Base-by-base conservation (phyloP, 2,888 invertebrate species). In the Beris chalybata region DNA sequence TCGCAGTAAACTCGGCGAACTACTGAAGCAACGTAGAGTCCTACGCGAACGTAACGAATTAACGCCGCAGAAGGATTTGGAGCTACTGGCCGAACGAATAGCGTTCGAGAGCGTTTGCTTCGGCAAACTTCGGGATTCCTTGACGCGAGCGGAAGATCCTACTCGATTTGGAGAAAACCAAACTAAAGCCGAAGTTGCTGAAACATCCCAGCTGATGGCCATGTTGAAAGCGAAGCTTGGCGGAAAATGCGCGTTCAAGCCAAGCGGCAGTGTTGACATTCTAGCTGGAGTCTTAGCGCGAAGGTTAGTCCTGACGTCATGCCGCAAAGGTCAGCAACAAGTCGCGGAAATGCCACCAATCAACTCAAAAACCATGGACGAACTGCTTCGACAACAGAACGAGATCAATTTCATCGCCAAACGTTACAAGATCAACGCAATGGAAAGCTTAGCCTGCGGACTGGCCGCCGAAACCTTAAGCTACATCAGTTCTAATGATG, bases 91-190 rank as follows among this genome's bases (percentile, higher is more conserved):
- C 2, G 92, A 92, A 78, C 89, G 91, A 75, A 83, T 92, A 22
- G 91, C 92, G 0, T 92, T 89, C 77, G 92, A 93, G 80, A 89
- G 90, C 67, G 87, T 91, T 30, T 83, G 90, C 67, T 85, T 90
- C 67, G 85, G 86, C 69, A 83, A 87, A 74, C 85, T 90, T 70
- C 86, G 87, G 72, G 88, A 89, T 77, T 88, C 89, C 57, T 82
- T 89, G 59, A 82, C 83, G 66, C 83, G 85, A 48, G 83, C 84
- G 29, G 83, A 85, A 72, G 84, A 84, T 70, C 83, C 84, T 71
- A 80, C 83, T 71, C 81, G 85, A 71, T 85, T 86, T 73, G 85
- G 86, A 67, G 81, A 82, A 70, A 81, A 87, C 64, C 83, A 88
- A 74, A 85, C 88, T 59, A 83, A 85, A 75, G 86, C 87, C 75